Conservation (phyloP, 2,113 vertebrate genomes). For the Meleagris gallopavo region DNA sequence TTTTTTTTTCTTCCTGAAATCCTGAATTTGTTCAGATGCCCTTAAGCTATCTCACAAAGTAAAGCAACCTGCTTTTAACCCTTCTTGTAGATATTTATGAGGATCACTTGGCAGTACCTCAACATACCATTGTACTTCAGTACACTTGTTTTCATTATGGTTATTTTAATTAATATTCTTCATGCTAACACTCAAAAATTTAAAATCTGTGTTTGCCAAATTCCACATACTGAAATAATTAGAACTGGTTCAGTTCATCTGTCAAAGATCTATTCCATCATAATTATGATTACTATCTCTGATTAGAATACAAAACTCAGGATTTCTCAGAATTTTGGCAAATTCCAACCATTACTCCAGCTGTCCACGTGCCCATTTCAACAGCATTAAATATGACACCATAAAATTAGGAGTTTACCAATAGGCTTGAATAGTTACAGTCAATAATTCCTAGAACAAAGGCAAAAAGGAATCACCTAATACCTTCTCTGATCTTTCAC, state of each 20-base stretch:
- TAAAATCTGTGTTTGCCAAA: background rate
- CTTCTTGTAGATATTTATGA: background rate
- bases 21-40: background rate
- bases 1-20: background rate
- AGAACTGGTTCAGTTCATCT: background rate
- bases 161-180: background rate
- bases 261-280: background rate
- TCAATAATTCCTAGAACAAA: background rate
- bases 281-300: background rate
- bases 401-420: background rate
- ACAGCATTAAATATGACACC: background rate
- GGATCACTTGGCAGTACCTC: background rate
- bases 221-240: background rate
- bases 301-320: background rate
- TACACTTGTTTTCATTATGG: background rate
- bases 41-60: background rate
- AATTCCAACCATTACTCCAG: background rate
- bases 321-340: background rate
- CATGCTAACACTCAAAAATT: background rate
- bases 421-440: background rate
- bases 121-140: rapidly evolving
- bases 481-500: background rate
- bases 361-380: background rate
- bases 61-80: background rate
- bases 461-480: background rate